phyloP scores from a whole-genome alignment of 2,797 vertebrate species.

The Sebastes melanostomus region DNA sequence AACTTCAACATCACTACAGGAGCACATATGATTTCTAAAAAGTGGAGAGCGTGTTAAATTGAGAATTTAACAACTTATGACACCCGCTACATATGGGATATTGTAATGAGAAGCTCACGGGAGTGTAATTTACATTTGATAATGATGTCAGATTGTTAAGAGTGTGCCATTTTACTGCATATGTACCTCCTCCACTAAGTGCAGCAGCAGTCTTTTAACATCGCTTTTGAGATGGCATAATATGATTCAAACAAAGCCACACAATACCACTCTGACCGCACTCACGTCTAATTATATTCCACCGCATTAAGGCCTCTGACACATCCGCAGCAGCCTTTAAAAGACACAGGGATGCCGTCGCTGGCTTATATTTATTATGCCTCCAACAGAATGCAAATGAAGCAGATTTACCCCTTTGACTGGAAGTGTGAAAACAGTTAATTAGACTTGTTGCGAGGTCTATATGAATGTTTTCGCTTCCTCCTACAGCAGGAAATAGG shows the following conservation, averaged over 20 bases:
- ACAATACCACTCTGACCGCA: slow-evolving; percentile 31
- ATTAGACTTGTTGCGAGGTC: slow-evolving; percentile 47
- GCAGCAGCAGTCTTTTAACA: slow-evolving; percentile 35
- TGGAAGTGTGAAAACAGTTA: slow-evolving; percentile 58
- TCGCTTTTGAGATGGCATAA: slow-evolving; percentile 38
- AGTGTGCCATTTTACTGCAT: slow-evolving; percentile 31
- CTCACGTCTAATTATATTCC: slow-evolving; percentile 65
- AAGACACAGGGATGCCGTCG: slow-evolving; percentile 30
- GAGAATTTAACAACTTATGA: slow-evolving; percentile 54
- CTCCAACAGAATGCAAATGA: slow-evolving; percentile 55
- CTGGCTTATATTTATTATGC: slow-evolving; percentile 34
- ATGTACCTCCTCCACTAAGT: slow-evolving; percentile 47
- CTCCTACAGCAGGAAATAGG: slow-evolving; percentile 32
- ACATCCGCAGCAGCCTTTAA: slow-evolving; percentile 37
- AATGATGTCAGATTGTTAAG: slow-evolving; percentile 55
- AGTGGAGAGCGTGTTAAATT: slow-evolving; percentile 51
- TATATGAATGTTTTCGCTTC: slow-evolving; percentile 18
- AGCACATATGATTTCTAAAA: slow-evolving; percentile 41
- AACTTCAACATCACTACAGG: slow-evolving; percentile 30
- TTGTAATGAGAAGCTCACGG: slow-evolving; percentile 59
- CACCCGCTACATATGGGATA: slow-evolving; percentile 43
- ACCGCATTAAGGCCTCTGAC: slow-evolving; percentile 46
- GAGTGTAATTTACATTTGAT: slow-evolving; percentile 68
- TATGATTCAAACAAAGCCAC: slow-evolving; percentile 50
- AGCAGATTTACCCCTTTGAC: slow-evolving; percentile 50